Percentiles rank a stretch among this genome's conserved stretches.
These are phyloP conservation scores for Ernsta delagoae DNA, from an alignment of 2,888 invertebrate species.

Conservation along the genomic window DNA sequence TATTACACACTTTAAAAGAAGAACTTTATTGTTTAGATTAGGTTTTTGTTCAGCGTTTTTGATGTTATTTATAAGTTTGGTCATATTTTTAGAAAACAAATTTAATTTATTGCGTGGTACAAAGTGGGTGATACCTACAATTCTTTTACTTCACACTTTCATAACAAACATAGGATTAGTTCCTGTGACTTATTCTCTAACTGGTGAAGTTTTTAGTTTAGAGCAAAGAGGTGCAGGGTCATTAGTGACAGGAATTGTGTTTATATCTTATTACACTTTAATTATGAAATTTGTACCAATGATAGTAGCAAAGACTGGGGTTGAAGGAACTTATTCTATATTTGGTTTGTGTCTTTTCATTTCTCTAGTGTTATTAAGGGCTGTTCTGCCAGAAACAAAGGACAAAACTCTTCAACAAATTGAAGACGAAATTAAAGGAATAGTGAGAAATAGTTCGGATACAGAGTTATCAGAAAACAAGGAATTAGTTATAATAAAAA, in stretches of 20 bases:
- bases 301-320: conserved; percentile 47
- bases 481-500: neutral
- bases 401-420: conserved; percentile 29
- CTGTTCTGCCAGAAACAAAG: conserved; percentile 22
- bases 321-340: conserved; percentile 49
- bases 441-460: conserved; percentile 2
- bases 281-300: conserved; percentile 50
- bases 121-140: conserved; percentile 42
- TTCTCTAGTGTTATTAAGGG: conserved; percentile 26
- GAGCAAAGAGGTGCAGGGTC: conserved; percentile 46
- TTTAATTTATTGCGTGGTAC: conserved; percentile 2
- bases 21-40: conserved; percentile 50
- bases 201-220: conserved; percentile 53
- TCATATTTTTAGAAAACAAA: conserved; percentile 46
- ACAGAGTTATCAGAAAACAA: neutral
- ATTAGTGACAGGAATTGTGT: conserved; percentile 44
- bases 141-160: conserved; percentile 50
- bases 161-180: conserved; percentile 49
- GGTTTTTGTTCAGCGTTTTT: conserved; percentile 47
- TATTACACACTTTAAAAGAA: conserved; percentile 49
- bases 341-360: conserved; percentile 39
- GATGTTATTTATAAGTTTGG: conserved; percentile 49
- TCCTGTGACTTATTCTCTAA: conserved; percentile 49
- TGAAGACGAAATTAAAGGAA: conserved; percentile 23
- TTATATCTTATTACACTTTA: conserved; percentile 41